Evolutionary conservation across 2,113 vertebrate genomes (phyloP).

Genomic region (Tyrannus savana): DNA sequence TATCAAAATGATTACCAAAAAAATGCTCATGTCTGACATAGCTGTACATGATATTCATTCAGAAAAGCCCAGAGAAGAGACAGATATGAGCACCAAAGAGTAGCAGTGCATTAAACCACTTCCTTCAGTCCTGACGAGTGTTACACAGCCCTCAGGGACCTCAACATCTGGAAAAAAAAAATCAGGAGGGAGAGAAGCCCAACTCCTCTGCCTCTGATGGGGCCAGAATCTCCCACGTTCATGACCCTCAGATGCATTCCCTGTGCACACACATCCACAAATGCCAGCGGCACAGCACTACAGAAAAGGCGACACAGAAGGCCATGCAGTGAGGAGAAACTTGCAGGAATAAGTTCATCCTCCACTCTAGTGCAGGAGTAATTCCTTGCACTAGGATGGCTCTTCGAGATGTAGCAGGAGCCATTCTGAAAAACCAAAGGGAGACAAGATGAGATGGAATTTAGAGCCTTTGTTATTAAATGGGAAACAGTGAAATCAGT

Average conservation of each 20-base stretch:
- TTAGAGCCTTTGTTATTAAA: background rate
- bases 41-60: background rate
- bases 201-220: too few relatives aligned
- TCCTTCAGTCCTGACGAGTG: background rate
- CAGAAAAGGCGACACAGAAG: background rate
- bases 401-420: rapidly evolving
- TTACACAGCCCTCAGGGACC: background rate
- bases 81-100: background rate
- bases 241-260: too few relatives aligned
- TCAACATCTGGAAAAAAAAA: background rate
- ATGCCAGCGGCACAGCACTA: background rate
- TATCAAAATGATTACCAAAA: background rate
- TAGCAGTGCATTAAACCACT: background rate
- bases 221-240: background rate
- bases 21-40: background rate
- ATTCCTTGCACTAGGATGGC: background rate
- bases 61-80: background rate
- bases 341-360: background rate
- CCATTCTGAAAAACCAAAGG: background rate
- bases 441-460: background rate
- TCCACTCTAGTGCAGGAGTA: background rate
- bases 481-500: background rate
- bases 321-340: rapidly evolving
- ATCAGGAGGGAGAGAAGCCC: too few relatives aligned
- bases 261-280: rapidly evolving